Percentiles rank a stretch among this genome's conserved stretches.
phyloP scores from a whole-genome alignment of 2,888 invertebrate genomes.

The Lasiommata megera region DNA sequence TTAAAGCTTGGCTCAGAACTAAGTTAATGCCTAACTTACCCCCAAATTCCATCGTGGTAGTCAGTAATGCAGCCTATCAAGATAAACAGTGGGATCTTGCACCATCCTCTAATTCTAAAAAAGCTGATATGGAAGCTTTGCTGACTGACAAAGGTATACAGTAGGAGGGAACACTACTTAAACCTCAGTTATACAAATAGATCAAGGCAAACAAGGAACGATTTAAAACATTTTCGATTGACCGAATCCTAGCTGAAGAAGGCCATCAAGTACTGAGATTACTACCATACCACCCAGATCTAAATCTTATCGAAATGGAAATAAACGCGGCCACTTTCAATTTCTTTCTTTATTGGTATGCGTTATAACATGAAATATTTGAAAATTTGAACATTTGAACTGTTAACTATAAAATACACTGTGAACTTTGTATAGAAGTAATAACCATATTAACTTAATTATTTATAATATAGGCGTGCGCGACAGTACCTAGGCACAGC shows the following conservation, averaged over 20 bases:
- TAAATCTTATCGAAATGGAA: slow-evolving; percentile 36
- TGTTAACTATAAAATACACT: too few relatives aligned
- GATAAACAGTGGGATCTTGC: slow-evolving; percentile 29
- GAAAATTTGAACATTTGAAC: too few relatives aligned
- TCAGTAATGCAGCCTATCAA: slow-evolving; percentile 39
- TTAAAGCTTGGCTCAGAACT: slow-evolving; percentile 35
- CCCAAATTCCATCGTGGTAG: slow-evolving; percentile 30
- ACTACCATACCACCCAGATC: slow-evolving; percentile 38
- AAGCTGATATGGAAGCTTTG: slow-evolving; percentile 32
- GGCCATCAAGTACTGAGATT: slow-evolving; percentile 29
- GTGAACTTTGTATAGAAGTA: too few relatives aligned
- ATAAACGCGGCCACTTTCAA: too few relatives aligned
- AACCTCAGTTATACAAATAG: slow-evolving; percentile 35
- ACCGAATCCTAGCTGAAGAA: slow-evolving; percentile 28
- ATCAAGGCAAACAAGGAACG: slow-evolving; percentile 30
- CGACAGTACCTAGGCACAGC: too few relatives aligned
- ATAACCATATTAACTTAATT: too few relatives aligned
- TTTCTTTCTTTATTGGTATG: too few relatives aligned
- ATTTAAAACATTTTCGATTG: slow-evolving; percentile 30
- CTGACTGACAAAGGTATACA: slow-evolving; percentile 26
- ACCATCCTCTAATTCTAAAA: slow-evolving; percentile 29
- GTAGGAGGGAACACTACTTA: slow-evolving; percentile 22
- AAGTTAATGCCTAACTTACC: slow-evolving; percentile 37
- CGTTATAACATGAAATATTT: too few relatives aligned
- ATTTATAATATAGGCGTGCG: too few relatives aligned